These are phyloP conservation scores for Rhincodon typus DNA, from an alignment of 2,797 vertebrate genomes.

Conservation along the genomic window DNA sequence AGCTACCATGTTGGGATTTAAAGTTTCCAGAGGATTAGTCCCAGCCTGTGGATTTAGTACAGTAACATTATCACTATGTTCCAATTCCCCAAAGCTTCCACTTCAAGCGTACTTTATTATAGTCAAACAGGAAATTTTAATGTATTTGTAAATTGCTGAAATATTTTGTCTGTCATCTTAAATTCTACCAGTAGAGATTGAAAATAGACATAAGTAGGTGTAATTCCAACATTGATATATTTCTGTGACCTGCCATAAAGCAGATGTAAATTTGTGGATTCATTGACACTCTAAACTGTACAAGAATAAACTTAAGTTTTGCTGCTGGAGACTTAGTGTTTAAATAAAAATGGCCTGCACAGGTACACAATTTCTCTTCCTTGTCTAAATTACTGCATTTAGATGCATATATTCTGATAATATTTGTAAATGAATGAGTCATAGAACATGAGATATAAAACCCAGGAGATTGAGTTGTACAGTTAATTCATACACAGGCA, in stretches of 20 bases:
- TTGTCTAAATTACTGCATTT: background rate
- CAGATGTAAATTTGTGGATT: background rate
- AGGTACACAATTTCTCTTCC: background rate
- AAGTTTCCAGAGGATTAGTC: no score
- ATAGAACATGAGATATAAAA: background rate
- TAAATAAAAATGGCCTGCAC: background rate
- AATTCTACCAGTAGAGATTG: background rate
- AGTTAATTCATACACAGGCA: background rate
- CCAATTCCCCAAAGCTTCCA: background rate
- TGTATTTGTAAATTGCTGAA: background rate
- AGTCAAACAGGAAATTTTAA: background rate
- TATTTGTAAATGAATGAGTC: background rate
- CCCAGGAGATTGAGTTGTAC: background rate
- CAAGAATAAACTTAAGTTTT: background rate
- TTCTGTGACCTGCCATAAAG: background rate
- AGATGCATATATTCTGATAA: background rate
- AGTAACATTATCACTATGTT: no score
- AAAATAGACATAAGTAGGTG: background rate
- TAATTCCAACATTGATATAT: background rate
- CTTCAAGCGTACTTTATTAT: background rate
- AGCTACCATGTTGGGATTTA: no score
- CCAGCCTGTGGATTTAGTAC: no score
- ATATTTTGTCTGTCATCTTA: background rate
- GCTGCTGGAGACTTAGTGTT: background rate
- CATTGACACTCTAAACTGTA: background rate